Percentiles rank a stretch among this genome's conserved stretches.
These are phyloP conservation scores for Trachelus troglodyta DNA, from an alignment of 2,888 invertebrate species.

Conservation along the genomic window DNA sequence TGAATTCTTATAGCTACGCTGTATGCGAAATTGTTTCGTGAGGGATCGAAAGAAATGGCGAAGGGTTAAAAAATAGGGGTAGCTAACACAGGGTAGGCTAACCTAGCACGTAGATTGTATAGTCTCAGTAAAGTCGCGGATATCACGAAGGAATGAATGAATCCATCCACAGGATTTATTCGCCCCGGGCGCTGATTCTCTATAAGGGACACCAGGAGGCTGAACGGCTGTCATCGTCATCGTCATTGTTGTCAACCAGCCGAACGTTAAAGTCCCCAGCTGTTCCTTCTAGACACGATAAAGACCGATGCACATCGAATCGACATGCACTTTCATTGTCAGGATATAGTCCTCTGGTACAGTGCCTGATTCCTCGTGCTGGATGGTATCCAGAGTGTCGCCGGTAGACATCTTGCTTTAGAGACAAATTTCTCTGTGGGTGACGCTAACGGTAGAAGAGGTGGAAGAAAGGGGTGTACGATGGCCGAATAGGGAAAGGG, in stretches of 20 bases:
- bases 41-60: neutral
- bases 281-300: conserved; percentile 1
- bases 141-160: neutral
- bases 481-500: neutral
- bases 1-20: neutral
- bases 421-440: neutral
- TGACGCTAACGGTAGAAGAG: neutral
- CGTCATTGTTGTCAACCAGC: conserved; percentile 52
- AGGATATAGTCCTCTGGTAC: neutral
- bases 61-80: neutral
- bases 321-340: conserved; percentile 1
- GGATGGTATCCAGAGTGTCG: neutral
- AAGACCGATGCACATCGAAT: neutral
- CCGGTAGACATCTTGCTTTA: neutral
- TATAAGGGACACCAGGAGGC: conserved; percentile 4
- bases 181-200: neutral
- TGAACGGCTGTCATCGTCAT: conserved; percentile 50
- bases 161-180: conserved; percentile 2
- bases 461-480: neutral
- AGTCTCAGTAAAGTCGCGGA: neutral
- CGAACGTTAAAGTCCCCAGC: conserved; percentile 29
- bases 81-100: neutral
- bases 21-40: neutral
- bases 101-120: neutral
- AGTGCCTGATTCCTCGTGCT: neutral